A percentile compares a stretch with the other conserved stretches of the same genome.
Conservation (phyloP, 2,113 vertebrate species). For the Rhinogobius similis region DNA sequence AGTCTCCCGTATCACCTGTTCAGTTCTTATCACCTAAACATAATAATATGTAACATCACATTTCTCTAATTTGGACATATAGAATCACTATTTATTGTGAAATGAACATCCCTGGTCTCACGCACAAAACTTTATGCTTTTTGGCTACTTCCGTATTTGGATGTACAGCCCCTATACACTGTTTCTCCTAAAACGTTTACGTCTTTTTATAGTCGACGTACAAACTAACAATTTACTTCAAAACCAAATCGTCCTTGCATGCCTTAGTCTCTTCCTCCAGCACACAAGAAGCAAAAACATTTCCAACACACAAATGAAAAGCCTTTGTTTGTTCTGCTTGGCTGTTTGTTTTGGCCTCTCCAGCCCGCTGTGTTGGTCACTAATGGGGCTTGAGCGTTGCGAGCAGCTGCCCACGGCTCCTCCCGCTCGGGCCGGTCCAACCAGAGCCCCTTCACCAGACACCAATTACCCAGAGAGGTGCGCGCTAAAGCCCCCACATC, state of each 20-base stretch:
- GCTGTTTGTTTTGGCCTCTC: neutral
- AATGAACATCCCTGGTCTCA: too few relatives aligned
- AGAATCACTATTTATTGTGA: too few relatives aligned
- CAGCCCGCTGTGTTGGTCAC: neutral
- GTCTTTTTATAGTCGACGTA: too few relatives aligned
- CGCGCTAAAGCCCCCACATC: neutral
- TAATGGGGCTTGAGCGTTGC: neutral
- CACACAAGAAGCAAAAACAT: neutral
- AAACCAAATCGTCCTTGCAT: neutral
- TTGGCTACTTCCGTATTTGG: too few relatives aligned
- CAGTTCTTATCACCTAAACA: too few relatives aligned
- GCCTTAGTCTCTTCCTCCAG: neutral
- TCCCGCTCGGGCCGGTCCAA: neutral
- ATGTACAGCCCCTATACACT: too few relatives aligned
- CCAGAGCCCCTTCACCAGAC: neutral
- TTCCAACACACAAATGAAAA: neutral
- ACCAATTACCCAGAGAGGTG: neutral
- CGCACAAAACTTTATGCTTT: too few relatives aligned
- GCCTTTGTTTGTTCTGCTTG: neutral
- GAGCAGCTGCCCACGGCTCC: neutral
- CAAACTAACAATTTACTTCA: neutral
- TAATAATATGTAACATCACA: too few relatives aligned
- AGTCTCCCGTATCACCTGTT: too few relatives aligned
- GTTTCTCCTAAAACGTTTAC: too few relatives aligned
- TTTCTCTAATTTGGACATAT: too few relatives aligned